Conservation (phyloP, 1,140 invertebrate species). For the Saccostrea echinata region DNA sequence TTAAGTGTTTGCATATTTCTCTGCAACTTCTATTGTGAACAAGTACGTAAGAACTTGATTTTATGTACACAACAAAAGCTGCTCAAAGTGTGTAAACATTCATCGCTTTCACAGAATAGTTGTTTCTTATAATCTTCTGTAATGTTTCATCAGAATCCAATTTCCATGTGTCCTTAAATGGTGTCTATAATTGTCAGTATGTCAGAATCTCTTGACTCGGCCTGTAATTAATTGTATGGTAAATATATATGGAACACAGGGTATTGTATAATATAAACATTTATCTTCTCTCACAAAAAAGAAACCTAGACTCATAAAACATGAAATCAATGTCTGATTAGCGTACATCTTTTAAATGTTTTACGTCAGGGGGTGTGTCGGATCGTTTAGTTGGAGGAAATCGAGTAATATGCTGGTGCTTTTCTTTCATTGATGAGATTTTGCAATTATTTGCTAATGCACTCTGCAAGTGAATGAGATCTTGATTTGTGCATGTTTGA, state of each 20-base stretch:
- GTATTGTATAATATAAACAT: constrained; percentile 31
- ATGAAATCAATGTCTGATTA: constrained; percentile 7
- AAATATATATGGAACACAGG: neutral
- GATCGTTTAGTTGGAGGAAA: neutral
- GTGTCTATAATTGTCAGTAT: neutral
- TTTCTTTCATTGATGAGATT: constrained; percentile 8
- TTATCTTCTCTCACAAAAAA: neutral
- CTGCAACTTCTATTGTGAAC: neutral
- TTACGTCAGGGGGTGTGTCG: neutral
- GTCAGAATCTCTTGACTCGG: neutral
- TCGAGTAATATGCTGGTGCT: neutral
- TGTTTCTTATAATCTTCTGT: neutral
- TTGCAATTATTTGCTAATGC: constrained; percentile 18
- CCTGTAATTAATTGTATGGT: constrained; percentile 14
- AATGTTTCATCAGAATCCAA: constrained; percentile 13
- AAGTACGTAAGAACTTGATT: neutral
- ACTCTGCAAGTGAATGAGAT: neutral
- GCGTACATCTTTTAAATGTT: neutral
- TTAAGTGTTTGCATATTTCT: constrained; percentile 20
- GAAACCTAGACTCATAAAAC: constrained; percentile 8
- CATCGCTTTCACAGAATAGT: neutral
- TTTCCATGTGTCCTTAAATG: neutral
- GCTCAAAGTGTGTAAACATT: constrained; percentile 8
- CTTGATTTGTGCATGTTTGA: neutral
- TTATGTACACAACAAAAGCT: neutral